Evolutionary conservation across 1,140 invertebrate genomes (phyloP), one percentile per base, ranked within the genome.

Genomic region (Drosophila grimshawi): DNA sequence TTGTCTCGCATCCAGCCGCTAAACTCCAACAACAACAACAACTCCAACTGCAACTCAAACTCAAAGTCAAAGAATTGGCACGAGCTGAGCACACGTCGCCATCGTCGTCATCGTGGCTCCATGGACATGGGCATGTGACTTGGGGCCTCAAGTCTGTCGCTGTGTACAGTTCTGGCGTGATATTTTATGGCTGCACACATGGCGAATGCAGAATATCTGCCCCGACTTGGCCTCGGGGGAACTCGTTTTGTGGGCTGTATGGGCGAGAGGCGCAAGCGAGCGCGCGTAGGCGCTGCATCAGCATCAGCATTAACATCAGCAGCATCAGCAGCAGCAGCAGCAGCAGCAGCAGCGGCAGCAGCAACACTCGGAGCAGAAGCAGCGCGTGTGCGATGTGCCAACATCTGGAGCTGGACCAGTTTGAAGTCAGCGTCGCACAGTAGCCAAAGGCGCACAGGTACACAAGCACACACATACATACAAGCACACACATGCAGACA

Each of bases 361-460:
- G 41, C 80, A 48, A 7, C 52, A 35, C 32, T 41, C 45, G 55
- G 52, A 32, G 66, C 75, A 59, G 45, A 32, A 45, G 62, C 66
- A 65, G 83, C 82, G 82, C 82, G 80, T 86, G 82, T 86, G 82
- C 82, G 64, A 68, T 63, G 83, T 80, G 82, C 83, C 83, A 81
- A 81, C 83, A 88, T 86, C 83, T 88, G 85, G 83, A 72, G 75
- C 56, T 77, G 73, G 83, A 88, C 81, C 83, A 78, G 78, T 86
- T 86, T 86, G 81, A 41, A 55, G 59, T 37, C 63, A 62, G 63
- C 60, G 48, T 32, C 43, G 68, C 74, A 81, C 80, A 82, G 80
- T 82, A 82, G 80, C 80, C 75, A 62, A 62, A 64, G 73, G 49
- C 69, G 27, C 27, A 49, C 80, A 81, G 76, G 80, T 69, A 74